These are phyloP conservation scores for Listronotus oregonensis DNA, from an alignment of 1,140 invertebrate species.

Conservation along the genomic window DNA sequence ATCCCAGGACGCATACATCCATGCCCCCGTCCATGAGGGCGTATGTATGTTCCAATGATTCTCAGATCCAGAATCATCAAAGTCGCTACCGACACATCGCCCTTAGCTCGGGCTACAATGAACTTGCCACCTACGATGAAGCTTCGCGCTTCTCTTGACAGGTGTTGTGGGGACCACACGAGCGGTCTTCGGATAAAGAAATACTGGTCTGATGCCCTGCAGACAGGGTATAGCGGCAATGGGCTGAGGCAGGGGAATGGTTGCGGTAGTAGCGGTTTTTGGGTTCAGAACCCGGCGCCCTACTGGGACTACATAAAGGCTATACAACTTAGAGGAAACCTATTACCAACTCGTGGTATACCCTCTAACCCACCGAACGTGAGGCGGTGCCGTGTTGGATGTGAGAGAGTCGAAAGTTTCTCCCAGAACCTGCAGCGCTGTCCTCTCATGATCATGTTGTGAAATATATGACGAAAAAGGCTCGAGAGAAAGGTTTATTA, in stretches of 20 bases:
- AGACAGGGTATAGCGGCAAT: background rate
- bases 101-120: no score
- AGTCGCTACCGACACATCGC: no score
- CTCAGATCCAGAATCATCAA: background rate
- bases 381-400: slow-evolving; percentile 18
- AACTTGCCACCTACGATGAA: no score
- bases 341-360: slow-evolving; percentile 21
- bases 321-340: slow-evolving; percentile 20
- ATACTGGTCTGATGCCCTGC: background rate
- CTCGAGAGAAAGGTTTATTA: no score
- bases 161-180: no score
- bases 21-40: slow-evolving; percentile 22
- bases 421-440: slow-evolving; percentile 33
- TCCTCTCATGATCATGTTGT: background rate
- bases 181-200: no score
- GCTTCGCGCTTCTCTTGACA: no score
- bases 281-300: background rate
- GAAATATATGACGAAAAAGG: no score
- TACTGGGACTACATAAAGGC: slow-evolving; percentile 27
- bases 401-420: slow-evolving; percentile 21
- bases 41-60: background rate
- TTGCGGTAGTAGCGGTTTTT: background rate
- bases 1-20: slow-evolving; percentile 11
- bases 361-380: background rate
- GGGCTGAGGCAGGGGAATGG: no score